A percentile compares a stretch with the other conserved stretches of the same genome.
Conservation (phyloP, 2,888 invertebrate genomes). For the Piscicola geometra region DNA sequence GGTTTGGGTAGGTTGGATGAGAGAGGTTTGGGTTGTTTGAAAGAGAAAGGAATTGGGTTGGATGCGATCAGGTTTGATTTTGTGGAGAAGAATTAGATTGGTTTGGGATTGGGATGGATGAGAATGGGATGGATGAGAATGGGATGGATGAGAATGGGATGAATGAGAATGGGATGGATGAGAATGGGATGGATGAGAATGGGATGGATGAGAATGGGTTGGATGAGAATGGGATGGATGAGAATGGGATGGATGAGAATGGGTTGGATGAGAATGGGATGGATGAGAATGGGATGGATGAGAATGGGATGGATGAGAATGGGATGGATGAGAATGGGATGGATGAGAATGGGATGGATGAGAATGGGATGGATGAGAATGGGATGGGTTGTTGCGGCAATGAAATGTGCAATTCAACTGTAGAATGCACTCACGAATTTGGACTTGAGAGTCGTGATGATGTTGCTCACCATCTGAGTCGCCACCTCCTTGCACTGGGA, state of each 20-base stretch:
- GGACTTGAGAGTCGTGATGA: slow-evolving; percentile 23
- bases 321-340: neutral
- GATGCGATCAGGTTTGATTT: neutral
- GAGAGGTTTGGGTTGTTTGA: neutral
- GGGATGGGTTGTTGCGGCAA: neutral
- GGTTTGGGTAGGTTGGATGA: slow-evolving; percentile 1
- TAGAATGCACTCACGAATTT: slow-evolving; percentile 10
- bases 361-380: neutral
- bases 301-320: neutral
- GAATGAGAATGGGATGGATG: neutral
- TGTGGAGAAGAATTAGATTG: neutral
- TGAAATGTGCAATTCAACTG: neutral
- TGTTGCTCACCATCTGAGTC: slow-evolving; percentile 38
- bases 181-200: neutral
- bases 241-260: neutral
- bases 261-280: neutral
- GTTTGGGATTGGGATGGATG: neutral
- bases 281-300: neutral
- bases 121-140: neutral
- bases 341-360: neutral
- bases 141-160: neutral
- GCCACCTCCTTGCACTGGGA: slow-evolving; percentile 41
- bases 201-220: no score
- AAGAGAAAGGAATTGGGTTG: no score
- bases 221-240: no score